A percentile compares a stretch with the other conserved stretches of the same genome.
These are phyloP conservation scores for Mimas tiliae DNA, from an alignment of 2,888 invertebrate species.

Conservation along the genomic window DNA sequence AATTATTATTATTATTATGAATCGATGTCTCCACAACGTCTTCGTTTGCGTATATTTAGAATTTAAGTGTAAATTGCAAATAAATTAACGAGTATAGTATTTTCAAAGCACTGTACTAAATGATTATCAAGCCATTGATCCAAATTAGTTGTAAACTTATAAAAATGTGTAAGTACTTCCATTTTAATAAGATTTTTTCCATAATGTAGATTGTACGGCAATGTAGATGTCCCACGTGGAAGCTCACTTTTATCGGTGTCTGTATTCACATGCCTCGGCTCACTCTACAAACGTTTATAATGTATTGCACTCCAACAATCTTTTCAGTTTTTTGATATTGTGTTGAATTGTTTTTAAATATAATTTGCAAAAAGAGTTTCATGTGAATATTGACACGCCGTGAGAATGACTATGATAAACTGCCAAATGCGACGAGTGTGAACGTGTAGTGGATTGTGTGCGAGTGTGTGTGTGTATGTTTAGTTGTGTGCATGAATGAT, in stretches of 20 bases:
- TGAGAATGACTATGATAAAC: slow-evolving; percentile 69
- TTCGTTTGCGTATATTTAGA: slow-evolving; percentile 74
- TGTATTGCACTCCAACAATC: slow-evolving; percentile 28
- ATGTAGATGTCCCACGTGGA: slow-evolving; percentile 69
- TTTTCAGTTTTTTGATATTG: slow-evolving; percentile 26
- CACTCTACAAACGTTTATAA: slow-evolving; percentile 37
- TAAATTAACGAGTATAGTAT: slow-evolving; percentile 68
- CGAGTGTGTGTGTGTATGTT: slow-evolving; percentile 38
- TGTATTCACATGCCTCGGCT: slow-evolving; percentile 70
- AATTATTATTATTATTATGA: slow-evolving; percentile 44
- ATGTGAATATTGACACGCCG: slow-evolving; percentile 74
- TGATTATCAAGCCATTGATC: slow-evolving; percentile 78
- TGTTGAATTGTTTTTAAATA: slow-evolving; percentile 47
- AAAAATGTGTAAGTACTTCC: slow-evolving; percentile 81
- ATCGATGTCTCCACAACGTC: slow-evolving; percentile 67
- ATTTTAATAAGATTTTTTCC: slow-evolving; percentile 80
- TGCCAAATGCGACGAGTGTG: slow-evolving; percentile 76
- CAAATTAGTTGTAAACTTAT: slow-evolving; percentile 76
- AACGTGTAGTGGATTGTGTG: slow-evolving; percentile 38
- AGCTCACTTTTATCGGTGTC: slow-evolving; percentile 63
- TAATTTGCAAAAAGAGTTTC: slow-evolving; percentile 54
- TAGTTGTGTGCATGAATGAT: slow-evolving; percentile 37
- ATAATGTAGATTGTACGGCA: slow-evolving; percentile 74
- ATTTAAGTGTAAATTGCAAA: slow-evolving; percentile 66
- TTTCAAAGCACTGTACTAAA: slow-evolving; percentile 69